Evolutionary conservation across 2,888 invertebrate species (phyloP), one percentile per base, ranked within the genome.

Genomic region (Rhamphomyia laevipes): DNA sequence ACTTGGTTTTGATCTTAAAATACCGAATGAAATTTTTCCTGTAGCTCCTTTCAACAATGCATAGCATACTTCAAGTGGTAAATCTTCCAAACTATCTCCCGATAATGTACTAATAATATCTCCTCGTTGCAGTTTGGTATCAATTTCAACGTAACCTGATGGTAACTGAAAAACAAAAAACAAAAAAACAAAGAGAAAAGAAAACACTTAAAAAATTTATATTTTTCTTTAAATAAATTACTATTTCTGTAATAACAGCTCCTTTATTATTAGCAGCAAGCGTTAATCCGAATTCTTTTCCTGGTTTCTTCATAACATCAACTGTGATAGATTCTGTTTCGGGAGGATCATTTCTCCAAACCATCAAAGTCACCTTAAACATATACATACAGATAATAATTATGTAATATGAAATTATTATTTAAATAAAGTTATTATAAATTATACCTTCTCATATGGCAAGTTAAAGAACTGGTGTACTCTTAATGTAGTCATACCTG

Each of bases 241-340:
- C 97, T 66, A 96, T 79, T 63, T 96, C 95, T 15, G 89, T 87
- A 47, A 99, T 82, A 67, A 92, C 95, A 49, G 94, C 87, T 47
- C 93, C 92, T 64, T 78, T 82, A 70, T 76, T 78, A 67, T 78
- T 88, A 65, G 78, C 88, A 10, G 90, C 82, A 55, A 94, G 80
- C 53, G 90, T 88, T 56, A 97, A 75, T 0, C 94, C 94, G 21
- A 93, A 74, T 42, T 92, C 86, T 66, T 89, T 86, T 43, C 92
- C 92, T 1, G 87, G 77, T 68, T 94, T 94, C 66, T 90, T 90
- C 43, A 81, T 72, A 48, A 96, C 72, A 55, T 95, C 94, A 3
- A 92, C 82, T 51, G 87, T 87, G 49, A 89, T 72, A 59, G 82
- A 80, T 40, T 84, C 77, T 43, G 85, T 80, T 46, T 83, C 84